Evolutionary conservation across 92 coral and sea anemone species (phyloP), one percentile per base, ranked within the genome.

Genomic region (Zoanthus sociatus): DNA sequence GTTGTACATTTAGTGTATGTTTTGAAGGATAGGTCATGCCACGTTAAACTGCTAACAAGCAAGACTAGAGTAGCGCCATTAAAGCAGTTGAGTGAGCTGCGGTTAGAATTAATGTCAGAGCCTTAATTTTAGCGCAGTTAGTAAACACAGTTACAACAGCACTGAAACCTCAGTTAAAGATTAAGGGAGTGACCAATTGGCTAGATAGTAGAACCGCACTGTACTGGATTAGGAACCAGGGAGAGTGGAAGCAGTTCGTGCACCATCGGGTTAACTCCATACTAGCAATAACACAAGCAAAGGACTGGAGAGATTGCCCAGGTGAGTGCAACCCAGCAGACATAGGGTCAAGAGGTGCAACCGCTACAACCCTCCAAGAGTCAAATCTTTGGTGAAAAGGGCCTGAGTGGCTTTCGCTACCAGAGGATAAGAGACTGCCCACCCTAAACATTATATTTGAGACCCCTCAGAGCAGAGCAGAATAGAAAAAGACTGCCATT

Each of bases 221-320:
- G 51, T 86, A 63, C 60, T 90, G 92, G 92, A 79, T 90, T 12
- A 45, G 26, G 50, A 78, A 78, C 46, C 74, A 31, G 7, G 71
- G 83, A 5, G 78, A 90, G 71, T 90, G 79, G 77, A 86, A 90
- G 66, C 92, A 90, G 69, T 90, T 90, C 16, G 92, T 90, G 18
- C 86, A 75, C n/a, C 74, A 79, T 54, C 21, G 87, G 66, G 87
- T 90, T 15, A 68, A 90, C 47, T 51, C 58, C 31, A 78, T 90
- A 37, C 56, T 78, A 26, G 16, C 15, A 18, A 33, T 78, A 63
- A 79, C 87, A 15, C 33, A 86, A 11, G 72, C 56, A 12, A 79
- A 60, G 45, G 73, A 79, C 70, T 90, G 92, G 92, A 54, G 75
- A 37, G 90, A 86, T 21, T 90, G 89, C 74, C 92, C 77, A n/a